Evolutionary conservation across 2,797 vertebrate species (phyloP).

Genomic region (Squalus acanthias): DNA sequence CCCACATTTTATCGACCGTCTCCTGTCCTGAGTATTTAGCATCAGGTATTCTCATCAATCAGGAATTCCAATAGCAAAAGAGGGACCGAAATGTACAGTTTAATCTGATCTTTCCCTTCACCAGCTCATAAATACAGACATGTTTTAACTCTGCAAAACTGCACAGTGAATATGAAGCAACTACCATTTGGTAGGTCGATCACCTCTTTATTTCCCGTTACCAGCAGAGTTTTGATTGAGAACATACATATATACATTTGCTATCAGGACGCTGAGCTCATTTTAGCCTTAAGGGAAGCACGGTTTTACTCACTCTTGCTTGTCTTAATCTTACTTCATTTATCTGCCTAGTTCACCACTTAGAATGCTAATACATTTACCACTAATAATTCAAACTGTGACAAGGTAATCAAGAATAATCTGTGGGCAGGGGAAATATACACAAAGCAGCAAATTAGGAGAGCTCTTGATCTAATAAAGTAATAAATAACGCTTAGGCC

Average conservation of each 20-base stretch:
- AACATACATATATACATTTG: background rate
- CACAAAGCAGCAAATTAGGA: slow-evolving; percentile 27
- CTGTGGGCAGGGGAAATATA: slow-evolving; percentile 34
- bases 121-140: background rate
- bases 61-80: background rate
- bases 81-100: background rate
- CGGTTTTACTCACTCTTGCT: background rate
- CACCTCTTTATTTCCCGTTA: background rate
- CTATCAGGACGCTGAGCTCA: background rate
- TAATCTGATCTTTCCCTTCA: background rate
- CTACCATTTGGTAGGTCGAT: background rate
- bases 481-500: slow-evolving; percentile 7
- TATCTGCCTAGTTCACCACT: background rate
- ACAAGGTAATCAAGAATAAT: slow-evolving; percentile 37
- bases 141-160: background rate
- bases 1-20: background rate
- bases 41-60: slow-evolving; percentile 18
- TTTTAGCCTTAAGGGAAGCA: slow-evolving; percentile 6
- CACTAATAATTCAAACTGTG: slow-evolving; percentile 29
- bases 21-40: background rate
- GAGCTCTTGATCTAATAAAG: slow-evolving; percentile 36
- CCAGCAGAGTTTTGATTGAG: background rate
- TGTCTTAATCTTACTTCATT: background rate
- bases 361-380: slow-evolving; percentile 13
- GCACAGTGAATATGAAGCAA: background rate